Evolutionary conservation across 2,113 vertebrate genomes (phyloP).

Genomic region (Hypanus sabinus): DNA sequence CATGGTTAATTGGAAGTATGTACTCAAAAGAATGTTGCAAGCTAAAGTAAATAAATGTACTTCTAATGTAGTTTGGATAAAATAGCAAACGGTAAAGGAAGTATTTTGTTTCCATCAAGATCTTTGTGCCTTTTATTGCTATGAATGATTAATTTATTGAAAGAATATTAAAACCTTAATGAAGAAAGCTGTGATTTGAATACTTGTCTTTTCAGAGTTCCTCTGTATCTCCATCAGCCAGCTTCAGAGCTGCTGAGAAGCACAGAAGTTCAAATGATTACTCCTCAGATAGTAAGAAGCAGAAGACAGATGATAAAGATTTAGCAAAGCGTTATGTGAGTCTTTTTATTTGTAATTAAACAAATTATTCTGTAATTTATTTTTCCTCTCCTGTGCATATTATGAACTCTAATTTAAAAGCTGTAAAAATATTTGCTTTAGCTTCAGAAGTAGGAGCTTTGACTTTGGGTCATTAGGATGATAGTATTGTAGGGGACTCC

Average conservation of each 20-base stretch:
- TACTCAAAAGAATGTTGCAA: neutral
- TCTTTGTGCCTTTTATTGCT: neutral
- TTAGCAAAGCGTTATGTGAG: conserved; percentile 80
- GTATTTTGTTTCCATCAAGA: neutral
- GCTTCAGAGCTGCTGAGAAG: conserved; percentile 84
- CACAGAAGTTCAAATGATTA: conserved; percentile 84
- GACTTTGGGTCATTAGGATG: neutral
- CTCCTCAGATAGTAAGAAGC: conserved; percentile 90
- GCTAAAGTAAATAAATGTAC: neutral
- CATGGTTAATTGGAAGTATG: neutral
- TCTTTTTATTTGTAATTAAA: conserved; percentile 36
- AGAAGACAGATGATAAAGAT: conserved; percentile 91
- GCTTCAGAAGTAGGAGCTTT: neutral
- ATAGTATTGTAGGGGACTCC: neutral
- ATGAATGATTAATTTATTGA: conserved; percentile 2
- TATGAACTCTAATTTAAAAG: neutral
- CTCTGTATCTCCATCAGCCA: conserved; percentile 86
- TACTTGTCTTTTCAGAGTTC: conserved; percentile 66
- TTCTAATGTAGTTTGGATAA: neutral
- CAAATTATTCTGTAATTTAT: neutral
- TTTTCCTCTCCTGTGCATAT: neutral
- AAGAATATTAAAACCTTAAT: neutral
- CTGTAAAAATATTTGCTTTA: neutral
- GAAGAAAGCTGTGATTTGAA: neutral
- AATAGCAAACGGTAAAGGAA: neutral